Base-by-base conservation (phyloP, 2,113 vertebrate genomes). In the Malurus cyaneus region DNA sequence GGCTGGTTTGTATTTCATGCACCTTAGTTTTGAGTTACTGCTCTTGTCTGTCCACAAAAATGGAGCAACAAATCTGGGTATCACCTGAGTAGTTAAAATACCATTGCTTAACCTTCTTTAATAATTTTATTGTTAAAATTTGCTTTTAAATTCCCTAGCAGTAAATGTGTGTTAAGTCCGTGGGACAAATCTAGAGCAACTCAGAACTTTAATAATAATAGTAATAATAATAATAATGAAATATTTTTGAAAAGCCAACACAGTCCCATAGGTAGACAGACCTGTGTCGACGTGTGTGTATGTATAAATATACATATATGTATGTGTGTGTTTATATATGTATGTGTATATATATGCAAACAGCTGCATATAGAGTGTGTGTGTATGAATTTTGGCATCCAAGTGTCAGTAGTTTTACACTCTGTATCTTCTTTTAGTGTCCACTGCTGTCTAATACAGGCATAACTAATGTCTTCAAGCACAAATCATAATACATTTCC, bases 261-360 rank as follows among this genome's bases (percentile, higher is more conserved):
- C 12, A 67, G 41, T 73, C 42, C n/a, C 13, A 65, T 8, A 32
- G 10, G 46, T 23, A 25, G 13, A 11, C 26, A 14, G 2, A 39
- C 39, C 39, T 39, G 39, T 39, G 39, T 39, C 39, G 11, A 39
- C 11, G 12, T 25, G 7, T 46, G 9, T 19, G 10, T 41, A 8
- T 41, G 0, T 69, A 1, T 36, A 4, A 36, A 9, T 21, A 20
- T 16, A 4, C 26, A 8, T 4, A 20, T 3, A 36, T 4, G 12
- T 39, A n/a, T n/a, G 28, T 42, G 8, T 21, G 8, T 54, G 18
- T 12, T 19, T 32, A 41, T 36, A 16, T 36, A 23, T 26, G 14
- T 12, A 24, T 54, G 23, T 12, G 25, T 32, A 49, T 7, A 34
- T 34, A 31, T 20, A 17, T 10, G 28, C 34, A 57, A 12, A 24